These are phyloP conservation scores for Geopemphigus sp. DNA, from an alignment of 1,140 invertebrate species.

Conservation along the genomic window DNA sequence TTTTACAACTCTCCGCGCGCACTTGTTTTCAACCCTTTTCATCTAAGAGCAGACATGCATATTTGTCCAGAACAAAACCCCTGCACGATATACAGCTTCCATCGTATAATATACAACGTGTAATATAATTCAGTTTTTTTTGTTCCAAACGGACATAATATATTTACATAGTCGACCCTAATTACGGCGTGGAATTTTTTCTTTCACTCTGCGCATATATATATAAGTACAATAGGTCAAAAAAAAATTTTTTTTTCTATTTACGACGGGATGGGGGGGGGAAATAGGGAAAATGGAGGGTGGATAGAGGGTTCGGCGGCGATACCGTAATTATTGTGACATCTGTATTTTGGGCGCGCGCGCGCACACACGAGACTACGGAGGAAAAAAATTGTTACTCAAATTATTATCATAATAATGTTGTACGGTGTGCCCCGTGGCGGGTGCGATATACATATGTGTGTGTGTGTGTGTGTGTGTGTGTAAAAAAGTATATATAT, in stretches of 20 bases:
- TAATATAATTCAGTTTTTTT: neutral
- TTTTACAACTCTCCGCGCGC: conserved; percentile 18
- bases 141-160: neutral
- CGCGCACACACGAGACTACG: neutral
- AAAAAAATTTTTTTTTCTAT: neutral
- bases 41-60: neutral
- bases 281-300: no score
- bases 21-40: conserved; percentile 41
- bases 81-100: neutral
- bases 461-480: no score
- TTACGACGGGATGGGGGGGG: neutral
- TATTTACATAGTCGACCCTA: conserved; percentile 17
- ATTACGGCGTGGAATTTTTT: conserved; percentile 30
- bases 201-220: neutral
- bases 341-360: conserved; percentile 38
- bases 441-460: no score
- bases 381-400: conserved; percentile 37
- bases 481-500: neutral
- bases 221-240: neutral
- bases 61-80: neutral
- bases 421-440: neutral
- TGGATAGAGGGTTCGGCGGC: neutral
- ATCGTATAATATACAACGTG: neutral
- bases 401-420: conserved; percentile 9
- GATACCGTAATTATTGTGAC: conserved; percentile 46